Percentiles rank a stretch among this genome's conserved stretches.
Conservation (phyloP, 2,797 vertebrate genomes). For the Sebastes baramenuke region DNA sequence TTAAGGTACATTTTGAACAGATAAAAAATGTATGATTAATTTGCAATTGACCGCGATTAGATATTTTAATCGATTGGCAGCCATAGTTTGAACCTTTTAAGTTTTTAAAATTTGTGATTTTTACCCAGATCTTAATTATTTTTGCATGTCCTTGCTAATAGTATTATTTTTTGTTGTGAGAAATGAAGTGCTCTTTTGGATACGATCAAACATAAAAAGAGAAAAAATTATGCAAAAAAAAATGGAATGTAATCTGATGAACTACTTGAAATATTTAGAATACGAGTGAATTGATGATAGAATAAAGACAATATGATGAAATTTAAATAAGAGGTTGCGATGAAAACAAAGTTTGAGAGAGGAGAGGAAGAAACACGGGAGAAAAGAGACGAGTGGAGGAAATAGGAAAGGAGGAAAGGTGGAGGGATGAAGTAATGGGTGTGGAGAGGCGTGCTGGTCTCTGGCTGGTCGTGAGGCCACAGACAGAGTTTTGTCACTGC, state of each 20-base stretch:
- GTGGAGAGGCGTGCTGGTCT: conserved; percentile 60
- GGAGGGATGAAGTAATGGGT: conserved; percentile 39
- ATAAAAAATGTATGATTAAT: too few relatives aligned
- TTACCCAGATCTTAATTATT: not conserved
- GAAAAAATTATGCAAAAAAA: not conserved
- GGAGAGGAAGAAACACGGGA: not conserved
- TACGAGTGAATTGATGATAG: too few relatives aligned
- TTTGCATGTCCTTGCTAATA: not conserved
- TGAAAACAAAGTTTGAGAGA: not conserved
- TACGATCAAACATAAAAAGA: not conserved
- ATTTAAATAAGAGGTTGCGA: too few relatives aligned
- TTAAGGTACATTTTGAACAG: too few relatives aligned
- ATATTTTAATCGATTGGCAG: too few relatives aligned
- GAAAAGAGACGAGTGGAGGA: not conserved
- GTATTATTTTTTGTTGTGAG: not conserved
- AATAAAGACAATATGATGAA: too few relatives aligned
- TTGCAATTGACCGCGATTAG: rapidly evolving
- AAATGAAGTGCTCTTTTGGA: not conserved
- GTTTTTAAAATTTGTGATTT: not conserved
- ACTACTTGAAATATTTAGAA: not conserved
- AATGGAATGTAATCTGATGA: too few relatives aligned
- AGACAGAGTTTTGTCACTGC: conserved; percentile 77
- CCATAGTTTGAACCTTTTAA: not conserved
- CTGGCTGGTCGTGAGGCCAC: conserved; percentile 78
- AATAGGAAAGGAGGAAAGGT: not conserved